phyloP scores from a whole-genome alignment of 2,113 vertebrate genomes.

The Podarcis muralis region DNA sequence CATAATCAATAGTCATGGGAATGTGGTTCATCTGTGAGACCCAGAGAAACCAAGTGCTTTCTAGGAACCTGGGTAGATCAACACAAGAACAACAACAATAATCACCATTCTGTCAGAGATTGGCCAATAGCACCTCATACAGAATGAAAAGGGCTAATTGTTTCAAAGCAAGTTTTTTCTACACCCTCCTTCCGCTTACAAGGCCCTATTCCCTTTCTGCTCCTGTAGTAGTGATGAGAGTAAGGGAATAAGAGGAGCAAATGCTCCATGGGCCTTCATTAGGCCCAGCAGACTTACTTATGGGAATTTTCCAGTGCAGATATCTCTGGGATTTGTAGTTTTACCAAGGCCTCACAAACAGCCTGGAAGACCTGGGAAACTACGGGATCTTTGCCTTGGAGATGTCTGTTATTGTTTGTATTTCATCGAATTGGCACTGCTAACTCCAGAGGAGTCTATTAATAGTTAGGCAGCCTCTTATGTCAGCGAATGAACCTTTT shows the following conservation, averaged over 20 bases:
- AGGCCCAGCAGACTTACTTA: background rate
- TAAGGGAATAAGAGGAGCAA: background rate
- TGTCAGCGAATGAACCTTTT: no score
- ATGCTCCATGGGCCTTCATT: background rate
- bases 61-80: slow-evolving; percentile 68
- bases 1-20: slow-evolving; percentile 78
- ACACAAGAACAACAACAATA: background rate
- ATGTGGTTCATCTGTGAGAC: slow-evolving; percentile 78
- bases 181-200: background rate
- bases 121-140: background rate
- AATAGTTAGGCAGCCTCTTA: no score
- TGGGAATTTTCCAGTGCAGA: background rate
- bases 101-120: background rate
- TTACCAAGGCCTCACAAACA: background rate
- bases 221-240: background rate
- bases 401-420: background rate
- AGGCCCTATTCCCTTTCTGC: background rate
- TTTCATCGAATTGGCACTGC: no score
- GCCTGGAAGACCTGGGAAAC: background rate
- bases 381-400: background rate
- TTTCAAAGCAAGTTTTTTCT: background rate
- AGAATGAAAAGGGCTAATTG: background rate
- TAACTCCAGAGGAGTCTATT: no score
- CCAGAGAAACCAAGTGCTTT: slow-evolving; percentile 81
- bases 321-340: background rate